Conservation (phyloP, 2,888 invertebrate species). For the Matsumyia berberina region DNA sequence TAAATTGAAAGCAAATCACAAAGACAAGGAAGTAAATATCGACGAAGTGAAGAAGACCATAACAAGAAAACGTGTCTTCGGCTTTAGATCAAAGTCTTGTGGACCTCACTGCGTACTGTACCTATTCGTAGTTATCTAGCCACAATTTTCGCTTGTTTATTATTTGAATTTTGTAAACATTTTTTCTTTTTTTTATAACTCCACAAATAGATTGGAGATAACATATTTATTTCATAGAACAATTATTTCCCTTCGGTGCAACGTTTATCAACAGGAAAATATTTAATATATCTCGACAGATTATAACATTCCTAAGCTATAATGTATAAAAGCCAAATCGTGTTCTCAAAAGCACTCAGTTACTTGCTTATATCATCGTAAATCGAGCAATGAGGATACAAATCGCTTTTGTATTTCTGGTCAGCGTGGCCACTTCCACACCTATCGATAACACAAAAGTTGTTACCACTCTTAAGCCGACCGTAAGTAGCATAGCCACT, state of each 20-base stretch:
- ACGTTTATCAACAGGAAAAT: not conserved
- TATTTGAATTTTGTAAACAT: no score
- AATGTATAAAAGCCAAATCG: conserved; percentile 6
- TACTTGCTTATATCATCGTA: not conserved
- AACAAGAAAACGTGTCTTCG: no score
- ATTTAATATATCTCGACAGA: conserved; percentile 11
- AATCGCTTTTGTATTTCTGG: not conserved
- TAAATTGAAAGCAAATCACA: no score
- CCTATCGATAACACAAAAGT: conserved; percentile 13
- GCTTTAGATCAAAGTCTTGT: no score
- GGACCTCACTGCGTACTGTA: no score
- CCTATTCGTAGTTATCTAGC: no score
- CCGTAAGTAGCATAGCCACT: conserved; percentile 5
- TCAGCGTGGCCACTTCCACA: conserved; percentile 1
- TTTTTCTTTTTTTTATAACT: no score
- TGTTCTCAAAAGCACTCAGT: not conserved
- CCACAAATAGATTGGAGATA: not conserved
- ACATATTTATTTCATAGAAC: not conserved
- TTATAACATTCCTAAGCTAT: not conserved
- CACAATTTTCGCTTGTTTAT: no score
- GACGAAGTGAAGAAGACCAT: no score
- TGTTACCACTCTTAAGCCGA: conserved; percentile 27
- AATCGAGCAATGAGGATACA: conserved; percentile 10
- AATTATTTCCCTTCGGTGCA: not conserved
- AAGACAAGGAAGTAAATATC: no score